Evolutionary conservation across 2,113 vertebrate species (phyloP).

Genomic region (Rhadina sibilatrix): DNA sequence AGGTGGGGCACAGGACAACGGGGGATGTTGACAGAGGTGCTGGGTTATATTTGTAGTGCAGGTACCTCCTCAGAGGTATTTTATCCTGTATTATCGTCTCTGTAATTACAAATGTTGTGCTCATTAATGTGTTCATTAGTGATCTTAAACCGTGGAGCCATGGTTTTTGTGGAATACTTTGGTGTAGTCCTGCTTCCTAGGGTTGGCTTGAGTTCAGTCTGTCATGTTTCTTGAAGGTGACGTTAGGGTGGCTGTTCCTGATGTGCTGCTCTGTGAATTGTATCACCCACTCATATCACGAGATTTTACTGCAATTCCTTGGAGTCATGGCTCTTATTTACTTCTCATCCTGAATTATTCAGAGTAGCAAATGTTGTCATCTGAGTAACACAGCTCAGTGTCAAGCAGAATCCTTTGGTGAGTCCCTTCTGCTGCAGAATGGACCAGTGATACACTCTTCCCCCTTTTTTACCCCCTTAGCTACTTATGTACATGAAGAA

Average conservation of each 20-base stretch:
- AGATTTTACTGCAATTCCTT: conserved; percentile 44
- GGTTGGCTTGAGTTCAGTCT: not conserved
- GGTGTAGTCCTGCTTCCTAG: not conserved
- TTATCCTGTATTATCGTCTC: not conserved
- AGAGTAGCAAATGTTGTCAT: conserved; percentile 15
- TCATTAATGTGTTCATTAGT: not conserved
- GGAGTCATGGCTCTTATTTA: conserved; percentile 34
- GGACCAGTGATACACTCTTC: not conserved
- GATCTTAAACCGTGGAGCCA: not conserved
- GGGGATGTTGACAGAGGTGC: not conserved
- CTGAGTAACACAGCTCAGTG: not conserved
- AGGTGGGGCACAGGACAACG: accelerated
- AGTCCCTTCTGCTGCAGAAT: not conserved
- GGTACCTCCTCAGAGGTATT: not conserved
- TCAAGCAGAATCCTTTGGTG: not conserved
- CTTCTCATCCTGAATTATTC: conserved; percentile 47
- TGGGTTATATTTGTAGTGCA: not conserved
- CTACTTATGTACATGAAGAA: not conserved
- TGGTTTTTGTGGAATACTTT: not conserved
- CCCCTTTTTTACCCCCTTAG: not conserved
- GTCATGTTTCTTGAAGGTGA: not conserved
- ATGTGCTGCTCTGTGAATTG: not conserved
- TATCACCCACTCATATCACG: conserved; percentile 18
- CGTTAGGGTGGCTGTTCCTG: not conserved
- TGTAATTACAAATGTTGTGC: not conserved